A percentile compares a stretch with the other conserved stretches of the same genome.
Evolutionary conservation across 2,113 vertebrate species (phyloP).

Genomic region (Alosa alosa): DNA sequence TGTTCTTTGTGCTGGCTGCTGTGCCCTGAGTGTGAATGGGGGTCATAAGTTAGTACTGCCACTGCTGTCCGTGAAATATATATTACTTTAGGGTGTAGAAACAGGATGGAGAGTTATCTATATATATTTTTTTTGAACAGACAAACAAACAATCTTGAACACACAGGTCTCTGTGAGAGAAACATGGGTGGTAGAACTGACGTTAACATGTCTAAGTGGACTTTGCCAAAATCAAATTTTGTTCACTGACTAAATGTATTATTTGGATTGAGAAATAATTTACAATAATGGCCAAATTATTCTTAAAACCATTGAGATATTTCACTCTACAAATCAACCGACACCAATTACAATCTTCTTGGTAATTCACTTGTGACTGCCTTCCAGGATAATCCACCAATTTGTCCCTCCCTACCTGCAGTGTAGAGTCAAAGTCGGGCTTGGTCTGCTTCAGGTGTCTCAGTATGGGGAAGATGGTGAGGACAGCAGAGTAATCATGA

Average conservation of each 20-base stretch:
- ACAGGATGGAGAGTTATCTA: too few species aligned
- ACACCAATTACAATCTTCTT: not conserved
- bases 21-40: constrained; percentile 77
- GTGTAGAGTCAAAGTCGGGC: constrained; percentile 89
- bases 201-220: not conserved
- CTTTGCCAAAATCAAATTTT: not conserved
- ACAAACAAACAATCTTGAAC: not conserved
- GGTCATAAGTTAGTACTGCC: too few species aligned
- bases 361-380: too few species aligned
- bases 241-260: not conserved
- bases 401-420: constrained; percentile 75
- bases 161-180: not conserved
- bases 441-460: constrained; percentile 94
- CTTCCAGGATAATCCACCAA: not conserved
- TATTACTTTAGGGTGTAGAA: too few species aligned
- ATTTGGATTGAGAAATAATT: too few species aligned
- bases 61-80: too few species aligned
- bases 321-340: too few species aligned
- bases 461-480: constrained; percentile 95
- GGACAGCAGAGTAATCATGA: constrained; percentile 92
- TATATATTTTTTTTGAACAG: not conserved
- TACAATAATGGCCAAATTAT: too few species aligned
- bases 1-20: constrained; percentile 97
- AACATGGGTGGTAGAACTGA: not conserved
- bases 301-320: too few species aligned